Evolutionary conservation across 92 coral and sea anemone species (phyloP), one percentile per base, ranked within the genome.

Genomic region (Isaurus tuberculatus): DNA sequence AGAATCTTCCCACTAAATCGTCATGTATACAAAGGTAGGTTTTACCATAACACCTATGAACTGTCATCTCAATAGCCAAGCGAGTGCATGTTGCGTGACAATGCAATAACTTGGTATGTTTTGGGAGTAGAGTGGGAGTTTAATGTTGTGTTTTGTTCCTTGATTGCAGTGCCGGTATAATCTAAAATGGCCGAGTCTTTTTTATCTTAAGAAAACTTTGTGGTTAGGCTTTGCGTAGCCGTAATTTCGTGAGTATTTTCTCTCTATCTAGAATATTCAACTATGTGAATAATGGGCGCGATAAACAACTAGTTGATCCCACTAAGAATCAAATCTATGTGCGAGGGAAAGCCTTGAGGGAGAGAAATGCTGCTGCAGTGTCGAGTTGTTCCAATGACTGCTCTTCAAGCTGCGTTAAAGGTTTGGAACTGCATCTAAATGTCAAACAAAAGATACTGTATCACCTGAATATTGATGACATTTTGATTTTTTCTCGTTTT

Each of bases 21-120:
- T 36, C 81, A 34, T 75, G 81, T 75, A 75, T 75, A 49, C 81
- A 75, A 75, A 75, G 81, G 81, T 75, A 75, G 66, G 66, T 29
- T 60, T 60, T 19, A 22, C 25, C 31, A 60, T 60, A 60, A 60
- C 66, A 60, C 66, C 66, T 60, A 60, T 27, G 66, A 60, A 60
- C 66, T 16, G 27, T 22, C 1, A 60, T 60, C 66, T 60, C 66
- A 60, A 27, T 60, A 60, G 66, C 20, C 66, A 60, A 0, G 66
- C 66, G 5, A 60, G 25, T 60, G 30, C 66, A 60, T n/a, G 27
- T n/a, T 60, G 66, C 66, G 66, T 60, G 66, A 4, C 29, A 60
- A 60, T 60, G 30, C 66, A 22, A 22, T 17, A 3, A 60, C 25
- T 10, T 32, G 26, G 28, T n/a, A 60, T 55, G 64, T 16, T 17